Conservation (phyloP, 2,113 vertebrate genomes). For the Tringa solitaria region DNA sequence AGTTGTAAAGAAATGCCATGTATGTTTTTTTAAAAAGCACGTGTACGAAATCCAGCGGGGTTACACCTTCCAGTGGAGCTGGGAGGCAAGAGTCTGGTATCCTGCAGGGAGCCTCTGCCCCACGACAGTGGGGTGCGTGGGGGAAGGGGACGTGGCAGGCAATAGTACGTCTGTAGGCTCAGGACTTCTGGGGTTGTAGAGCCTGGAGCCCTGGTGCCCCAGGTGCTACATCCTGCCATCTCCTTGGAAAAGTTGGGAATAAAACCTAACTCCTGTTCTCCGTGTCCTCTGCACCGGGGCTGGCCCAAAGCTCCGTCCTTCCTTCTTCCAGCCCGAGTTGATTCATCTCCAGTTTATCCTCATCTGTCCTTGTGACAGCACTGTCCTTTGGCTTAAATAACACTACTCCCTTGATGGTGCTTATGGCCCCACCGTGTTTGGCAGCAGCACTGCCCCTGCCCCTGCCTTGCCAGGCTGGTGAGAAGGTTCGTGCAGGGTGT, state of each 20-base stretch:
- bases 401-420: neutral
- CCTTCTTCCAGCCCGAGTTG: neutral
- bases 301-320: neutral
- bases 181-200: neutral
- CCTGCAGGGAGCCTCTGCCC: neutral
- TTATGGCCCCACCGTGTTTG: neutral
- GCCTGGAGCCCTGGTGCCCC: neutral
- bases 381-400: neutral
- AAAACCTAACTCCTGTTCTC: neutral
- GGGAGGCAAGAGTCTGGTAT: neutral
- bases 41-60: fast-evolving
- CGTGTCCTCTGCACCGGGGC: fast-evolving
- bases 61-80: neutral
- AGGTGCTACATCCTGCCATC: neutral
- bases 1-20: neutral
- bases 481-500: fast-evolving
- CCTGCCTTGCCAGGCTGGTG: neutral
- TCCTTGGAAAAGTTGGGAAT: neutral
- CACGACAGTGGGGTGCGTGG: fast-evolving
- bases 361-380: neutral
- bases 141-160: neutral
- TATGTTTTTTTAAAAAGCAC: neutral
- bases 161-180: neutral
- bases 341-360: neutral
- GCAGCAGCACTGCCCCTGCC: neutral